A percentile compares a stretch with the other conserved stretches of the same genome.
phyloP scores from a whole-genome alignment of 1,140 invertebrate genomes.

The Aphelinus atriplicis region DNA sequence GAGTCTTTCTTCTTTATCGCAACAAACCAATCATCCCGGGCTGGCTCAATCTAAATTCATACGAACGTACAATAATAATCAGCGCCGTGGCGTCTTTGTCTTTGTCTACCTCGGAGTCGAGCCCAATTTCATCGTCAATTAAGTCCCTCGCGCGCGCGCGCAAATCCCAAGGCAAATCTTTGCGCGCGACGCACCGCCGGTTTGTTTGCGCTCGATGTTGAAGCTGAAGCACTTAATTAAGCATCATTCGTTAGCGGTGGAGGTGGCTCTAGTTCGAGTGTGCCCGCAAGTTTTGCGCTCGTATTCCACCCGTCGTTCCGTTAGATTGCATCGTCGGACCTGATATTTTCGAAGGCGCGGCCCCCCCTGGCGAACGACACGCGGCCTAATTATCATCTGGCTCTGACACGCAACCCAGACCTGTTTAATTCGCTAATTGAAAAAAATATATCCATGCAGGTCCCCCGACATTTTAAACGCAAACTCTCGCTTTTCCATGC shows the following conservation, averaged over 20 bases:
- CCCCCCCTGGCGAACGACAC: background rate
- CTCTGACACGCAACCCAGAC: too few species aligned
- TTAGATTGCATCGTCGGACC: background rate
- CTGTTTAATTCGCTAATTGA: conserved; percentile 43
- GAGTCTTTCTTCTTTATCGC: too few species aligned
- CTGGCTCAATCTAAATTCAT: too few species aligned
- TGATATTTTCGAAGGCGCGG: conserved; percentile 30
- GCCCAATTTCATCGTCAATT: too few species aligned
- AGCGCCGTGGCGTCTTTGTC: too few species aligned
- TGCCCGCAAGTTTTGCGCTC: conserved; percentile 5
- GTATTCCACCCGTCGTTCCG: conserved; percentile 22
- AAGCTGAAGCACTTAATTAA: conserved; percentile 18
- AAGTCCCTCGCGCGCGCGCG: too few species aligned
- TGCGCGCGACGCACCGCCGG: too few species aligned
- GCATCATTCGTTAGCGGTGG: conserved; percentile 7
- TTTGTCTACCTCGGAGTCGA: too few species aligned
- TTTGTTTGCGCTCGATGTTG: conserved; percentile 7
- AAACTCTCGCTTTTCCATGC: too few species aligned
- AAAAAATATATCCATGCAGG: conserved; percentile 33
- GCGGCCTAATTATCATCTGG: conserved; percentile 21
- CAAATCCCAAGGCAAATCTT: conserved; percentile 20
- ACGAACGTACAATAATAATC: too few species aligned
- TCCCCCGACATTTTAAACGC: conserved; percentile 37
- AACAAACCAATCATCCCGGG: too few species aligned
- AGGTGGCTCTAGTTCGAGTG: background rate